These are phyloP conservation scores for Sorex fumeus DNA, from an alignment of 2,113 vertebrate genomes.

Conservation along the genomic window DNA sequence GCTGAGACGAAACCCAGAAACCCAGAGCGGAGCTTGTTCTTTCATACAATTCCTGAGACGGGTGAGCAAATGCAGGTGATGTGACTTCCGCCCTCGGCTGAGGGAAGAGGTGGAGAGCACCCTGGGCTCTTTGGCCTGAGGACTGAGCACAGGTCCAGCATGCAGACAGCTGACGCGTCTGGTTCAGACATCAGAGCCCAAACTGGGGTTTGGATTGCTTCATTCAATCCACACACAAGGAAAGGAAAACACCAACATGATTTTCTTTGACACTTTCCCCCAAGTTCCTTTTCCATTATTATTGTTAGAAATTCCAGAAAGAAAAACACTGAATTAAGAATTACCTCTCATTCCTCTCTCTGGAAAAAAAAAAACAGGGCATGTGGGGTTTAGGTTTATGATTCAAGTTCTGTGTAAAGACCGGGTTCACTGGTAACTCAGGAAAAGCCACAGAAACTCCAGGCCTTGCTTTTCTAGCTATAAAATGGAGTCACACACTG, in stretches of 20 bases:
- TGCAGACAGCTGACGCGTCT: constrained; percentile 73
- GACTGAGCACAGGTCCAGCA: constrained; percentile 56
- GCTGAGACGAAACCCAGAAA: constrained; percentile 86
- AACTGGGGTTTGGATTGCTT: constrained; percentile 76
- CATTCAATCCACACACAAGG: constrained; percentile 65
- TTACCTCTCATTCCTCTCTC: constrained; percentile 62
- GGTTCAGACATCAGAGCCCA: constrained; percentile 70
- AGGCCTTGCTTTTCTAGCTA: not conserved
- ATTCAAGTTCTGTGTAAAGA: constrained; percentile 31
- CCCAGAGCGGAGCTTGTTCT: constrained; percentile 83
- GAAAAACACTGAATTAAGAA: constrained; percentile 72
- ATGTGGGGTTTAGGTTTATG: constrained; percentile 37
- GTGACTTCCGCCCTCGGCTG: constrained; percentile 67
- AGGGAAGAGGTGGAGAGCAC: constrained; percentile 79
- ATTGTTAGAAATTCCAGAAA: constrained; percentile 77
- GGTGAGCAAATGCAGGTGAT: constrained; percentile 79
- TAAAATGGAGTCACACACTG: not conserved
- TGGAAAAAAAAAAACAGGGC: constrained; percentile 26
- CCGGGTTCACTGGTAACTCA: constrained; percentile 5
- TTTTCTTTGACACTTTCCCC: constrained; percentile 83
- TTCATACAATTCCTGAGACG: not conserved
- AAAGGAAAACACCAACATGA: constrained; percentile 75
- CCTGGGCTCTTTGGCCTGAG: constrained; percentile 69
- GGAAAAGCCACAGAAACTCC: constrained; percentile 36
- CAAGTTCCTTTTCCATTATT: constrained; percentile 81